Conservation (phyloP, 92 coral and sea anemone genomes). For the Nematostella vectensis region DNA sequence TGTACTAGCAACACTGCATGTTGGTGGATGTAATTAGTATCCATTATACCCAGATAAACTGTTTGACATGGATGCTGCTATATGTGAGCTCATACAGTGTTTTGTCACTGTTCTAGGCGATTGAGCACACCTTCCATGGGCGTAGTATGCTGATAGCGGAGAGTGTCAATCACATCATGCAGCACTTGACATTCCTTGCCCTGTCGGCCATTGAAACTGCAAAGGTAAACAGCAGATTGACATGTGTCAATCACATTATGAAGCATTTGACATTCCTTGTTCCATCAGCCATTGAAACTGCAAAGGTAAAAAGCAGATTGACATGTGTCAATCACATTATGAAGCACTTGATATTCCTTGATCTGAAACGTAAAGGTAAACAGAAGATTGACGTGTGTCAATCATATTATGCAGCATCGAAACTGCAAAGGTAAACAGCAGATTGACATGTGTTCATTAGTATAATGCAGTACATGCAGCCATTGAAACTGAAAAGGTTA, state of each 20-base stretch:
- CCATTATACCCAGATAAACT: no score
- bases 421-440: conserved; percentile 69
- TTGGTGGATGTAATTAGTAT: no score
- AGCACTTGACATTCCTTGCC: conserved; percentile 78
- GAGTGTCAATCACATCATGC: conserved; percentile 86
- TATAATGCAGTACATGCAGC: conserved; percentile 78
- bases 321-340: conserved; percentile 72
- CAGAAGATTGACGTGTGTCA: no score
- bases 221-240: no score
- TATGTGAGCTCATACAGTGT: no score
- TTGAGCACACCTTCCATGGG: conserved; percentile 92
- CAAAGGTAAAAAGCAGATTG: conserved; percentile 53
- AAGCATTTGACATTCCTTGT: conserved; percentile 84
- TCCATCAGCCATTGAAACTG: conserved; percentile 73
- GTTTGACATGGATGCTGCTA: no score
- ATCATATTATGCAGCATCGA: conserved; percentile 90
- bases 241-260: conserved; percentile 83
- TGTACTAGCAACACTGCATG: no score
- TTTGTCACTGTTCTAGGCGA: conserved; percentile 66
- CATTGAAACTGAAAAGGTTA: conserved; percentile 80
- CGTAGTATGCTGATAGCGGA: conserved; percentile 96
- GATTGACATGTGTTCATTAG: conserved; percentile 46
- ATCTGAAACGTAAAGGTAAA: conserved; percentile 83
- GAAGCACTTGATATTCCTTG: conserved; percentile 79
- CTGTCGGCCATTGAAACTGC: conserved; percentile 80